Evolutionary conservation across 1,140 invertebrate genomes (phyloP), one percentile per base, ranked within the genome.

Genomic region (Delia radicum): DNA sequence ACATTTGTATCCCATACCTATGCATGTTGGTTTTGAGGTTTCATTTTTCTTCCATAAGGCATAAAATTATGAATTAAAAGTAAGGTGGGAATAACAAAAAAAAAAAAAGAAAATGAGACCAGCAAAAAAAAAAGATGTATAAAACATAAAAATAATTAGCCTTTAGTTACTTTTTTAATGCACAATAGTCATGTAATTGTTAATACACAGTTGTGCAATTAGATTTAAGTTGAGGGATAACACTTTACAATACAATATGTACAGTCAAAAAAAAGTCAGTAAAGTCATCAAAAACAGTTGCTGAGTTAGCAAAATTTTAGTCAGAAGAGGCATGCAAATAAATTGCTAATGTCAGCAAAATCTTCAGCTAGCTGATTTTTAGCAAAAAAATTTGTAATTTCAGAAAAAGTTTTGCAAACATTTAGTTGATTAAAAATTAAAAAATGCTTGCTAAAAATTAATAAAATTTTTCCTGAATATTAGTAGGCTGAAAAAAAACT

Each of bases 141-240:
- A 33, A 18, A 69, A 69, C 65, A 69, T 18, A 55, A 69, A 69
- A 69, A 69, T 69, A 69, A 69, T 69, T 69, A 69, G 65, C 31
- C 29, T 69, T 69, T 69, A 29, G 65, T 69, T 29, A 55, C 46
- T 15, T 55, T 55, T 55, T 69, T 21, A 69, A 69, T 69, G 21
- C 65, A 69, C 65, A 69, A 69, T 33, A 69, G 65, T 69, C 65
- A 24, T 69, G 65, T 69, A 69, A 69, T 69, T 69, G 65, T 69
- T 69, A 69, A 69, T 69, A 69, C 65, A 33, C 65, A 29, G 29
- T 69, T 33, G 65, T 69, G 65, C 65, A 69, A 69, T 69, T 33
- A 69, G 65, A 69, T 55, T 55, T 55, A 55, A 55, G 46, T 55
- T 55, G 46, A 55, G 46, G 46, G 46, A 55, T 18, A 55, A 55